These are phyloP conservation scores for Ceratosolen fusciceps DNA, from an alignment of 1,140 invertebrate genomes.

Conservation along the genomic window DNA sequence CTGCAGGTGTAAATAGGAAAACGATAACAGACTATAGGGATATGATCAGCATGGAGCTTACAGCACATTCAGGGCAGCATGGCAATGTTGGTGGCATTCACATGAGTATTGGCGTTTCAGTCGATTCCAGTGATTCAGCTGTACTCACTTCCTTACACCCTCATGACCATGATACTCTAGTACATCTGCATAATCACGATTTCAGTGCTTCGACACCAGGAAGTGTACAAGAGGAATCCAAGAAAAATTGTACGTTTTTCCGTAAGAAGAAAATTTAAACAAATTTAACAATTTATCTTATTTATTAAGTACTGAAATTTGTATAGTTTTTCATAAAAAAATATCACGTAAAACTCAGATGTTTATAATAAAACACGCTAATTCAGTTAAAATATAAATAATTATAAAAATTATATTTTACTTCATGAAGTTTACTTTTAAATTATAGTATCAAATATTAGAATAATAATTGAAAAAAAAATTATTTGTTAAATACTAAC, in stretches of 20 bases:
- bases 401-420: too few relatives aligned
- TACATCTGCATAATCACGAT: constrained; percentile 66
- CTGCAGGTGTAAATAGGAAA: constrained; percentile 57
- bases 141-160: constrained; percentile 64
- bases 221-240: constrained; percentile 70
- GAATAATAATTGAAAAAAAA: too few relatives aligned
- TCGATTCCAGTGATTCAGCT: constrained; percentile 64
- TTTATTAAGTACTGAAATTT: too few relatives aligned
- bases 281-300: too few relatives aligned
- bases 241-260: constrained; percentile 71
- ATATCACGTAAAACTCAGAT: too few relatives aligned
- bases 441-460: too few relatives aligned
- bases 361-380: too few relatives aligned
- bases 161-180: constrained; percentile 64
- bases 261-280: constrained; percentile 58
- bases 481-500: too few relatives aligned
- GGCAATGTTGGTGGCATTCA: constrained; percentile 60
- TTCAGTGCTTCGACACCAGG: constrained; percentile 62
- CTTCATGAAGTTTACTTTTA: too few relatives aligned
- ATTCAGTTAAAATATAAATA: too few relatives aligned
- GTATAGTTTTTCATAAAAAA: too few relatives aligned
- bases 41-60: constrained; percentile 71
- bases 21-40: constrained; percentile 59
- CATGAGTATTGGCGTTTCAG: constrained; percentile 62
- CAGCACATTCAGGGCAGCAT: constrained; percentile 66